A percentile compares a stretch with the other conserved stretches of the same genome.
Conservation (phyloP, 2,888 invertebrate genomes). For the Dermolepida albohirtum region DNA sequence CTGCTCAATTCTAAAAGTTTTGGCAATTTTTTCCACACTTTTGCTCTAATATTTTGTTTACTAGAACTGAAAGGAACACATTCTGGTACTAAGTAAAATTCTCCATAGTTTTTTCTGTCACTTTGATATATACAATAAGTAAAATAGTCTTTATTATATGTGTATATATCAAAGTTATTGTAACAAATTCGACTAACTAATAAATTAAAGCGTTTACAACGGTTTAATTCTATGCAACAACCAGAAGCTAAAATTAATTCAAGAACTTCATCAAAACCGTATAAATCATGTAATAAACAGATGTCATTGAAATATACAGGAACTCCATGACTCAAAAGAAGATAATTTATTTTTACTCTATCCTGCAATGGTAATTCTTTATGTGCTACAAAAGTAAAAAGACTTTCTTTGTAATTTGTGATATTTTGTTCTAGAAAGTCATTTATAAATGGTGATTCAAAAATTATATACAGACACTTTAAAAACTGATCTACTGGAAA, state of each 20-base stretch:
- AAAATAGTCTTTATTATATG: slow-evolving; percentile 21
- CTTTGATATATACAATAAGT: slow-evolving; percentile 19
- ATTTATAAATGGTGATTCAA: slow-evolving; percentile 15
- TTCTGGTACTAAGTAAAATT: slow-evolving; percentile 14
- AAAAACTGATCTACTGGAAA: slow-evolving; percentile 13
- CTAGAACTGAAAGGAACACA: neutral
- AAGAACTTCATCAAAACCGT: slow-evolving; percentile 22
- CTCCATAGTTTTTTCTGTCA: slow-evolving; percentile 12
- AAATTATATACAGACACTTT: slow-evolving; percentile 27
- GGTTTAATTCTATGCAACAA: slow-evolving; percentile 8
- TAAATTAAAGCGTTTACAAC: slow-evolving; percentile 25
- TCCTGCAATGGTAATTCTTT: slow-evolving; percentile 8
- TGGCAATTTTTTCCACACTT: neutral
- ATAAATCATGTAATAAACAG: slow-evolving; percentile 25
- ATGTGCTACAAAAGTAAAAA: slow-evolving; percentile 10
- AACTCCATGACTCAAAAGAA: slow-evolving; percentile 27
- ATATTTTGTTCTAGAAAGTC: slow-evolving; percentile 11
- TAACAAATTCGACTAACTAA: slow-evolving; percentile 24
- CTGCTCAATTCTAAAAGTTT: slow-evolving; percentile 23
- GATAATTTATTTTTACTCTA: slow-evolving; percentile 11
- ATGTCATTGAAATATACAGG: slow-evolving; percentile 28
- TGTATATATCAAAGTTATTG: slow-evolving; percentile 12
- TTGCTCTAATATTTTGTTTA: neutral
- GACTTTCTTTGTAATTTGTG: slow-evolving; percentile 11
- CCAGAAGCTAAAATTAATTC: slow-evolving; percentile 16